Percentiles rank a stretch among this genome's conserved stretches.
Conservation (phyloP, 2,113 vertebrate species). For the Alethe castanea region DNA sequence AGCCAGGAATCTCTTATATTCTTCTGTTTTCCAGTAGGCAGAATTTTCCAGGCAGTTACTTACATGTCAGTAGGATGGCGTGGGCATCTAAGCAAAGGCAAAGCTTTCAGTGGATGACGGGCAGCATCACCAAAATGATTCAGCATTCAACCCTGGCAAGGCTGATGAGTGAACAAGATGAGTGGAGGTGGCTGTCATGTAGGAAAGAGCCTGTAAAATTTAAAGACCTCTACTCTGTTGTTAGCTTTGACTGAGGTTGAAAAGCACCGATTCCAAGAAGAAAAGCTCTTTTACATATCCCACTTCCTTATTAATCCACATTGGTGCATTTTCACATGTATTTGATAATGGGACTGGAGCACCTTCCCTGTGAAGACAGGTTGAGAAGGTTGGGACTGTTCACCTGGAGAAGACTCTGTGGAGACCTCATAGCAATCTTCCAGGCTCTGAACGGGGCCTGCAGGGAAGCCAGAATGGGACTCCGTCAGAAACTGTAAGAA, state of each 20-base stretch:
- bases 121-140: neutral
- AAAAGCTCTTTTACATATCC: neutral
- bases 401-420: neutral
- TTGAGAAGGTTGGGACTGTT: neutral
- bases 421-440: neutral
- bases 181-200: neutral
- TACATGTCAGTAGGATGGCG: neutral
- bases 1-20: neutral
- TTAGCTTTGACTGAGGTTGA: neutral
- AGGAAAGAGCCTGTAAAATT: neutral
- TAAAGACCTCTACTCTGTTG: neutral
- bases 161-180: too few species aligned
- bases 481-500: neutral
- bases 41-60: neutral
- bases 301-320: neutral
- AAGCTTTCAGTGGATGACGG: neutral
- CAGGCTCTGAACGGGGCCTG: neutral
- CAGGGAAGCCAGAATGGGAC: neutral
- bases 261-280: neutral
- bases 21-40: neutral
- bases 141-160: neutral
- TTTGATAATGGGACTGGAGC: neutral
- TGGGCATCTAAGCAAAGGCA: neutral
- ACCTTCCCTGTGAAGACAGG: neutral
- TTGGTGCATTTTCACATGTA: neutral